Evolutionary conservation across 2,888 invertebrate genomes (phyloP).

Genomic region (Drosophila pseudotalamancana): DNA sequence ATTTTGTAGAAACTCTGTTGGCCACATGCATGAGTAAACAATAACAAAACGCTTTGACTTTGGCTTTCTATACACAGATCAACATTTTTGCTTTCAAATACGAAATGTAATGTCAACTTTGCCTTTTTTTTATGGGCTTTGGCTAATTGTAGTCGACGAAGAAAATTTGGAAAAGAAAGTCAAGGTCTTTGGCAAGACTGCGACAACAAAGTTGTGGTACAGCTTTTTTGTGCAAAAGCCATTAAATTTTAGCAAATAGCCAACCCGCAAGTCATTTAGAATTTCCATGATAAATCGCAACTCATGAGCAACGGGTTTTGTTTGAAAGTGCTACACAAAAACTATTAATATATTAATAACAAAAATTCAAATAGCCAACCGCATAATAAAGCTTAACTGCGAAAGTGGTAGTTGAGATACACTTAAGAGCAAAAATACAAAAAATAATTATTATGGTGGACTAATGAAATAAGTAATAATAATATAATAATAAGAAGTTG

Average conservation of each 20-base stretch:
- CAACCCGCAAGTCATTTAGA: conserved; percentile 69
- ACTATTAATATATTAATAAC: conserved; percentile 65
- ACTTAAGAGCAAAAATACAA: too few relatives aligned
- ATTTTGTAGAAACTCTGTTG: conserved; percentile 46
- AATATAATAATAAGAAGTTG: too few relatives aligned
- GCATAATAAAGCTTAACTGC: conserved; percentile 15
- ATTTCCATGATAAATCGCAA: conserved; percentile 65
- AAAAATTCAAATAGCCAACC: conserved; percentile 23
- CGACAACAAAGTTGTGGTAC: conserved; percentile 42
- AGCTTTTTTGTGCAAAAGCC: conserved; percentile 21
- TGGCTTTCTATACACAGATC: conserved; percentile 66
- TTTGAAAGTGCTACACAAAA: conserved; percentile 25
- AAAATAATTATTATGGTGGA: too few relatives aligned
- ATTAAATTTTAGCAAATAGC: conserved; percentile 56
- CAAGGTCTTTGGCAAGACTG: conserved; percentile 65
- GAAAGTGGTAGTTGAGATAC: conserved; percentile 19
- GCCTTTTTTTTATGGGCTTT: conserved; percentile 40
- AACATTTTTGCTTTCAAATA: conserved; percentile 66
- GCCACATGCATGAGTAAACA: conserved; percentile 62
- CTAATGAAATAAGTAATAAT: too few relatives aligned
- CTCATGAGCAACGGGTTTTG: conserved; percentile 57
- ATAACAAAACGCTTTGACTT: conserved; percentile 50
- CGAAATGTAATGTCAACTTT: conserved; percentile 56
- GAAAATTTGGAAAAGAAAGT: conserved; percentile 70
- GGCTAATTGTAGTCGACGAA: conserved; percentile 57